Percentiles rank a stretch among this genome's conserved stretches.
These are phyloP conservation scores for Acanthosepion esculentum DNA, from an alignment of 2,888 invertebrate genomes.

Conservation along the genomic window DNA sequence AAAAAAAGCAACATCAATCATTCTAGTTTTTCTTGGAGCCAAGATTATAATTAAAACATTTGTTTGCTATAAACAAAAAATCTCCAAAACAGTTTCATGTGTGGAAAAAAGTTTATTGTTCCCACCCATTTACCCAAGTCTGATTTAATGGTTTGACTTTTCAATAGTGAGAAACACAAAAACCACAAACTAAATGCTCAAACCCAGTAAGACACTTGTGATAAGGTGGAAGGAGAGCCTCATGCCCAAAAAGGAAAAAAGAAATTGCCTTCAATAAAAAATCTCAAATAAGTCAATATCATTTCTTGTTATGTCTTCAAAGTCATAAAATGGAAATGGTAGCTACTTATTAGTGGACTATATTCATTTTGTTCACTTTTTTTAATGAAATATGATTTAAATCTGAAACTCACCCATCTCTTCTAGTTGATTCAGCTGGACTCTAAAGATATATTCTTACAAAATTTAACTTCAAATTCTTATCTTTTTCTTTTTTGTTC, in stretches of 20 bases:
- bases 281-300: not conserved
- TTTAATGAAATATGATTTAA: not conserved
- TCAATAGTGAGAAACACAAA: not conserved
- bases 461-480: too few species aligned
- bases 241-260: too few species aligned
- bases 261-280: too few species aligned
- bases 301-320: not conserved
- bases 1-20: not conserved
- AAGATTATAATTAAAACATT: not conserved
- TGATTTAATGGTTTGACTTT: not conserved
- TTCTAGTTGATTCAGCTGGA: too few species aligned
- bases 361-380: not conserved
- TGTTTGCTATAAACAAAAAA: not conserved
- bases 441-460: too few species aligned
- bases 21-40: not conserved
- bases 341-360: too few species aligned
- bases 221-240: not conserved
- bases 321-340: not conserved
- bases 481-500: not conserved
- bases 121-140: not conserved
- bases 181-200: not conserved
- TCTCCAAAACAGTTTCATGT: not conserved
- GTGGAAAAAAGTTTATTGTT: not conserved
- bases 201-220: not conserved
- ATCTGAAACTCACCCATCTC: not conserved